Conservation (phyloP, 2,797 vertebrate species). For the Leptodactylus fallax region DNA sequence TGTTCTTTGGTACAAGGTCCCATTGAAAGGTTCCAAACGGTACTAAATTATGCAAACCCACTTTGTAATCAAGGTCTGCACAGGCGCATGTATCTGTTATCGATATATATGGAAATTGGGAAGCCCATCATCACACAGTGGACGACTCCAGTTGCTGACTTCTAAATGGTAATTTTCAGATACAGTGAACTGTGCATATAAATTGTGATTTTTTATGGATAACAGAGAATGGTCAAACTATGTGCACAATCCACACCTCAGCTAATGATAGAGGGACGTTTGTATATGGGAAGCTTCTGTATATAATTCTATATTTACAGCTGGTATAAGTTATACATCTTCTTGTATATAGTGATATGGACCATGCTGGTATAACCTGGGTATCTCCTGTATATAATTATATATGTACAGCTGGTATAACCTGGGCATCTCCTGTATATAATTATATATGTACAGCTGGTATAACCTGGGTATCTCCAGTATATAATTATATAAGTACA, state of each 20-base stretch:
- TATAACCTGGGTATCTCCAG: background rate
- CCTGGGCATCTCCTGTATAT: too few relatives aligned
- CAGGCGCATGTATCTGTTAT: slow-evolving; percentile 2
- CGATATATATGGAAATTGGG: slow-evolving; percentile 52
- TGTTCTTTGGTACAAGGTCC: background rate
- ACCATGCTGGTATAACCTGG: background rate
- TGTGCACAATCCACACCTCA: background rate
- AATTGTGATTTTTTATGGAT: slow-evolving; percentile 46
- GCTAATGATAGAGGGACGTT: too few relatives aligned
- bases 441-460: too few relatives aligned
- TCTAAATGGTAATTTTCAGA: slow-evolving; percentile 53
- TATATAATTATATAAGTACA: background rate
- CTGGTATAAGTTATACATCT: background rate
- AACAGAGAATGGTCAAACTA: background rate
- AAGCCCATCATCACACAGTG: slow-evolving; percentile 21
- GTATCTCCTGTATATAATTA: background rate
- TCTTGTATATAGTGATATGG: background rate
- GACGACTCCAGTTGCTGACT: background rate
- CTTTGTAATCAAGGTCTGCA: slow-evolving; percentile 25
- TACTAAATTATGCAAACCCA: slow-evolving; percentile 18
- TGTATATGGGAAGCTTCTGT: background rate
- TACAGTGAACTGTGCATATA: slow-evolving; percentile 44
- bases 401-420: background rate
- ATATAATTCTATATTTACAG: background rate
- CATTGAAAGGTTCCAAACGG: background rate